phyloP scores from a whole-genome alignment of 2,113 vertebrate genomes.

The Notothenia coriiceps region DNA sequence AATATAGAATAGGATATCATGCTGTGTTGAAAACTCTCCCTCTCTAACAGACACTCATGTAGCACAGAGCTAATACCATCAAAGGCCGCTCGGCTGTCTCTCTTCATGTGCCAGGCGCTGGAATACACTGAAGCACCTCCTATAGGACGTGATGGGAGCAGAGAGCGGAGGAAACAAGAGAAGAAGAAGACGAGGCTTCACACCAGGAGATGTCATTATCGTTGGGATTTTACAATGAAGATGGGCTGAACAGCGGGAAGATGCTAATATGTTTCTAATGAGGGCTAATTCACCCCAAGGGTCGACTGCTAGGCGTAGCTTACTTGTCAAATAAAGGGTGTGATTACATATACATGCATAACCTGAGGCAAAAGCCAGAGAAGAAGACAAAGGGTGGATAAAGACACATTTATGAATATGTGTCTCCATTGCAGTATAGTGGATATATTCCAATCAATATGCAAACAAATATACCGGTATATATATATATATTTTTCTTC shows the following conservation, averaged over 20 bases:
- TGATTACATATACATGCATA: conserved; percentile 6
- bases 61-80: conserved; percentile 53
- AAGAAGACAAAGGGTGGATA: conserved; percentile 29
- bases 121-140: conserved; percentile 7
- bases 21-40: conserved; percentile 16
- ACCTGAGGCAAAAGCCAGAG: conserved; percentile 27
- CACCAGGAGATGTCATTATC: conserved; percentile 45
- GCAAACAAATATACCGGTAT: conserved; percentile 3
- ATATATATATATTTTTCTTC: conserved; percentile 11
- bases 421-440: conserved; percentile 22
- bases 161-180: not conserved
- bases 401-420: not conserved
- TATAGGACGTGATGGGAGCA: conserved; percentile 18
- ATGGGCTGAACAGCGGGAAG: conserved; percentile 18
- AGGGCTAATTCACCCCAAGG: conserved; percentile 48
- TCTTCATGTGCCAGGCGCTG: conserved; percentile 39
- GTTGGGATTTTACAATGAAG: conserved; percentile 40
- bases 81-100: conserved; percentile 47
- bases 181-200: conserved; percentile 21
- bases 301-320: conserved; percentile 19
- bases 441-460: conserved; percentile 29
- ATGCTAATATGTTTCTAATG: conserved; percentile 27
- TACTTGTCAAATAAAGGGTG: conserved; percentile 33
- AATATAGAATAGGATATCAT: conserved; percentile 34
- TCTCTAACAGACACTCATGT: conserved; percentile 6